Evolutionary conservation across 2,888 invertebrate genomes (phyloP).

Genomic region (Stictocephala bisonia): DNA sequence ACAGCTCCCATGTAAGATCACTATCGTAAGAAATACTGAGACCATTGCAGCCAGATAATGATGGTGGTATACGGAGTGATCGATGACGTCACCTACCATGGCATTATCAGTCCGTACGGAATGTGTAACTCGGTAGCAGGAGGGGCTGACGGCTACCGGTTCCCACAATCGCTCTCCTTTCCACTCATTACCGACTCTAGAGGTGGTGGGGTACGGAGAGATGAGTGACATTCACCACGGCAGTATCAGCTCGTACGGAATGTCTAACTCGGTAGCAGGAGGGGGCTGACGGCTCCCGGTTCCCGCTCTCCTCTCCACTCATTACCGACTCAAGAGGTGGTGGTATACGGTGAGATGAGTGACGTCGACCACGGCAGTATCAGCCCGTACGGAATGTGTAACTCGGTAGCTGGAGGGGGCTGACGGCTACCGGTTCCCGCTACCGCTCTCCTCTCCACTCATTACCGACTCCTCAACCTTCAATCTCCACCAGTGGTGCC

Average conservation of each 20-base stretch:
- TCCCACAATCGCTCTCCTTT: constrained; percentile 3
- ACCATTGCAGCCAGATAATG: too few species aligned
- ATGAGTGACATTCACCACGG: too few species aligned
- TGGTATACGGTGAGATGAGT: too few species aligned
- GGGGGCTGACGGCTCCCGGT: neutral
- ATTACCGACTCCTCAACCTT: constrained; percentile 31
- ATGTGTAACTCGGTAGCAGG: constrained; percentile 11
- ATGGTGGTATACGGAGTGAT: neutral
- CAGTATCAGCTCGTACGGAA: too few species aligned
- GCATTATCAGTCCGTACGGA: neutral
- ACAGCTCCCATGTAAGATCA: too few species aligned
- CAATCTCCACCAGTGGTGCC: constrained; percentile 29
- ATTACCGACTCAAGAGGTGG: too few species aligned
- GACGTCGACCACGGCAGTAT: too few species aligned
- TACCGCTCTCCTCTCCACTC: constrained; percentile 15
- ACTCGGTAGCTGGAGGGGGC: neutral
- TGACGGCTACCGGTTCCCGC: constrained; percentile 1
- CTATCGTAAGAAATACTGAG: too few species aligned
- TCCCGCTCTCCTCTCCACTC: too few species aligned
- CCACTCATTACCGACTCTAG: neutral
- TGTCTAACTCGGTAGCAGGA: neutral
- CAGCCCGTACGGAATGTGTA: neutral
- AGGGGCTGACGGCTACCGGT: constrained; percentile 5
- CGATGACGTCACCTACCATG: neutral
- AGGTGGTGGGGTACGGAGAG: neutral